phyloP scores from a whole-genome alignment of 1,140 invertebrate genomes.

The Saccostrea cuccullata region DNA sequence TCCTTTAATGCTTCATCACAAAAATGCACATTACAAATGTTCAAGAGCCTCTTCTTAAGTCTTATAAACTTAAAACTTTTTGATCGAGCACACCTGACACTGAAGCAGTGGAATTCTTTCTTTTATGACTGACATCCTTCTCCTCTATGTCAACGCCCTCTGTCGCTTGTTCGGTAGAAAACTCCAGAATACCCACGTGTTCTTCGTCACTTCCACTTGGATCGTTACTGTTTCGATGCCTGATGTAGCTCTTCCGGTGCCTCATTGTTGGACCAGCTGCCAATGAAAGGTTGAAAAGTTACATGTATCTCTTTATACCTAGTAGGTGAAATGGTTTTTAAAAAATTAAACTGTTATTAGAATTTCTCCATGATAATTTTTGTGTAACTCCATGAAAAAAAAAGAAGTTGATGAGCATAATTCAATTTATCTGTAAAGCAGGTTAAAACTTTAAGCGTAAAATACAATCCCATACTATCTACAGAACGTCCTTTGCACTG shows the following conservation, averaged over 20 bases:
- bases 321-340: too few species aligned
- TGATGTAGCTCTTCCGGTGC: background rate
- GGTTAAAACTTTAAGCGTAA: too few species aligned
- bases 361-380: too few species aligned
- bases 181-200: slow-evolving; percentile 67
- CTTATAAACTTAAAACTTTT: too few species aligned
- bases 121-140: slow-evolving; percentile 33
- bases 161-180: slow-evolving; percentile 68
- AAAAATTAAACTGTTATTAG: too few species aligned
- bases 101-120: slow-evolving; percentile 54
- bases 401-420: too few species aligned
- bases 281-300: background rate
- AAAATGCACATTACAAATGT: background rate
- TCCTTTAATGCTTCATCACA: too few species aligned
- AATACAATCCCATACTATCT: slow-evolving; percentile 42
- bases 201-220: slow-evolving; percentile 66
- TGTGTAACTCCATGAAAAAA: too few species aligned
- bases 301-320: too few species aligned
- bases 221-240: slow-evolving; percentile 44
- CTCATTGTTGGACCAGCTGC: background rate
- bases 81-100: slow-evolving; percentile 42
- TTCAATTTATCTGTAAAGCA: too few species aligned
- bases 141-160: slow-evolving; percentile 62
- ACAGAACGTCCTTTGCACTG: slow-evolving; percentile 69
- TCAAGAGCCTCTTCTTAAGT: background rate